Evolutionary conservation across 2,797 vertebrate genomes (phyloP).

Genomic region (Pangasius macronema): DNA sequence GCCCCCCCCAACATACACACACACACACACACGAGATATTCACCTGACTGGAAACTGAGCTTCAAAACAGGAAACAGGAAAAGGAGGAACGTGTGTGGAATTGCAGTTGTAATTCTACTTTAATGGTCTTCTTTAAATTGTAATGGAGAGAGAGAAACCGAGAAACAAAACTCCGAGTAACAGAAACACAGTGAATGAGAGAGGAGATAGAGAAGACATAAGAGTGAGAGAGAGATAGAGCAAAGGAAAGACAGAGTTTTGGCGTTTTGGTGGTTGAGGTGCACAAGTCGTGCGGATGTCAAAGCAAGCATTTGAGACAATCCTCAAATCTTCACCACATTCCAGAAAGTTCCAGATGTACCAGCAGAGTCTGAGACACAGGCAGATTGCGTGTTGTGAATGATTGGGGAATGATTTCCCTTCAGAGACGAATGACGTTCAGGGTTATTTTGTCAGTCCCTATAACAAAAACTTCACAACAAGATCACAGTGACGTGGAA

Average conservation of each 20-base stretch:
- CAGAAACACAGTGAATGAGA: too few relatives aligned
- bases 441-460: neutral
- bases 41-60: conserved; percentile 27
- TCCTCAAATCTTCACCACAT: neutral
- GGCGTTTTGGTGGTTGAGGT: neutral
- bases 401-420: neutral
- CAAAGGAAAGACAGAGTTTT: neutral
- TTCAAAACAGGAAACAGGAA: conserved; percentile 53
- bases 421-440: neutral
- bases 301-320: neutral
- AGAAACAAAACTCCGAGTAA: too few relatives aligned
- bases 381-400: neutral
- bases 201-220: neutral
- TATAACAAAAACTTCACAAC: too few relatives aligned
- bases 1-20: neutral
- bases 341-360: neutral
- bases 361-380: neutral
- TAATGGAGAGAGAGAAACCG: neutral
- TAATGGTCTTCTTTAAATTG: neutral
- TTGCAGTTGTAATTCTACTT: neutral
- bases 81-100: conserved; percentile 27
- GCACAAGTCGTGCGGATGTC: neutral
- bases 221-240: neutral
- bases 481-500: too few relatives aligned
- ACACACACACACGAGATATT: conserved; percentile 10